Conservation (phyloP, 2,113 vertebrate species). For the Orientallactaga bullata region DNA sequence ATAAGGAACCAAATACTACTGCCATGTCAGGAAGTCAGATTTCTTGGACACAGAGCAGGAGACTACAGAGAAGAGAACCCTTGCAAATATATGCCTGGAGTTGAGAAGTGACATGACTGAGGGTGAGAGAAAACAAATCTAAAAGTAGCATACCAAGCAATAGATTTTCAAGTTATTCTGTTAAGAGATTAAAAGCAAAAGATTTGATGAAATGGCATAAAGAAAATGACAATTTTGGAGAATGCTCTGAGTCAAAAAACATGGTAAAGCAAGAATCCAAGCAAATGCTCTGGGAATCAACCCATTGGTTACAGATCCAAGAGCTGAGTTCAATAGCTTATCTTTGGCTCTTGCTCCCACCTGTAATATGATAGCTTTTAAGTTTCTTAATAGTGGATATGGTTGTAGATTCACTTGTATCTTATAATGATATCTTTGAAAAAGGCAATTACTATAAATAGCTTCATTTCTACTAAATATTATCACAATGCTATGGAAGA, state of each 20-base stretch:
- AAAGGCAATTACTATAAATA: conserved; percentile 75
- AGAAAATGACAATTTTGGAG: conserved; percentile 14
- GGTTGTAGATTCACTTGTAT: background rate
- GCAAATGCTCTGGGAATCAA: conserved; percentile 62
- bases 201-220: background rate
- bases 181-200: conserved; percentile 64
- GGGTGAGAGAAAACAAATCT: background rate
- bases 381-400: conserved; percentile 40
- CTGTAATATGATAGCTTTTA: conserved; percentile 27
- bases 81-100: background rate
- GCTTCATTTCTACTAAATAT: conserved; percentile 56
- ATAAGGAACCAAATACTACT: background rate
- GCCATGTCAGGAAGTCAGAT: background rate
- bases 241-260: conserved; percentile 72
- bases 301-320: conserved; percentile 64
- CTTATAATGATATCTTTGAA: conserved; percentile 49
- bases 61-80: background rate
- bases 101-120: rapidly evolving
- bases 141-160: background rate
- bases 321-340: conserved; percentile 16
- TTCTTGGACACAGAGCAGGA: background rate
- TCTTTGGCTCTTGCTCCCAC: conserved; percentile 53
- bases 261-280: conserved; percentile 62
- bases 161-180: background rate
- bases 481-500: conserved; percentile 69